A percentile compares a stretch with the other conserved stretches of the same genome.
Evolutionary conservation across 2,113 vertebrate genomes (phyloP).

Genomic region (Corythaixoides concolor): DNA sequence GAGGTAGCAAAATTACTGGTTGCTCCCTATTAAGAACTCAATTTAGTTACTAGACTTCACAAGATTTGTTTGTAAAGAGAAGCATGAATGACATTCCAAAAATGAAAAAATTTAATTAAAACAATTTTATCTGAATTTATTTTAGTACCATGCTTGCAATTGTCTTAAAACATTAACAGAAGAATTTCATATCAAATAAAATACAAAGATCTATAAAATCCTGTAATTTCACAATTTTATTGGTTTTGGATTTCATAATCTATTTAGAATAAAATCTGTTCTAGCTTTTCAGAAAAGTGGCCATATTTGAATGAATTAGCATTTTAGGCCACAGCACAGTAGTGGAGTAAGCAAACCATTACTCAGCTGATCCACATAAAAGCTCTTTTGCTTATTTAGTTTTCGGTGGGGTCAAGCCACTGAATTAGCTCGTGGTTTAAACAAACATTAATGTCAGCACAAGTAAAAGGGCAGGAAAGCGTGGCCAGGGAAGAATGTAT

Average conservation of each 20-base stretch:
- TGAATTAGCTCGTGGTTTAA: background rate
- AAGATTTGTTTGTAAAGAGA: too few species aligned
- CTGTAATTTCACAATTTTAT: background rate
- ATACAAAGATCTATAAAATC: background rate
- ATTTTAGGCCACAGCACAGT: background rate
- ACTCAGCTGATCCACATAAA: background rate
- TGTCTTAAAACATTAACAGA: background rate
- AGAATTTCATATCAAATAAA: background rate
- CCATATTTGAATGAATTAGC: background rate
- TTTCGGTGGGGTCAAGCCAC: background rate
- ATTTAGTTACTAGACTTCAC: background rate
- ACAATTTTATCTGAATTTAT: background rate
- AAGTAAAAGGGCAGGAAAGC: background rate
- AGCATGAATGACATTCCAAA: background rate
- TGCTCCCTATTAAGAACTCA: background rate
- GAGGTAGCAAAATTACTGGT: background rate
- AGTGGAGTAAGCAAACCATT: background rate
- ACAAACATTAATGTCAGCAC: background rate
- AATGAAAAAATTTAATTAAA: background rate
- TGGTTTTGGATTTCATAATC: background rate
- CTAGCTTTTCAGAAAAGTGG: background rate
- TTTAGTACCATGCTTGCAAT: background rate
- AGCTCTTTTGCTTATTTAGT: background rate
- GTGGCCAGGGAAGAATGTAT: background rate
- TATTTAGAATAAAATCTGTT: background rate